These are phyloP conservation scores for Cylloceria caligata DNA, from an alignment of 2,888 invertebrate genomes.

Conservation along the genomic window DNA sequence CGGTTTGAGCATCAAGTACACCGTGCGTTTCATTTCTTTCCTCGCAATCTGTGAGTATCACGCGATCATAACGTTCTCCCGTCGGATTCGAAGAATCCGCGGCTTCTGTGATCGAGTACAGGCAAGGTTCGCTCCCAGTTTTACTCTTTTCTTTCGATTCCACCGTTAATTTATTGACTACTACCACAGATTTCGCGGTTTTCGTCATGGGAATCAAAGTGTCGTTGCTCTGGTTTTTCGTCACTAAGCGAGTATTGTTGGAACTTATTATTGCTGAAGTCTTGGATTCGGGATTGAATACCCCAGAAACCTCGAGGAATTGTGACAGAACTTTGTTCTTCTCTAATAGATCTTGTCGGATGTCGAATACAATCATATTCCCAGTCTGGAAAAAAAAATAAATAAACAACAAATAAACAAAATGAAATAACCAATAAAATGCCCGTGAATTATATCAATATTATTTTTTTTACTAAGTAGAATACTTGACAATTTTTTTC, in stretches of 20 bases:
- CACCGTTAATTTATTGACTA: slow-evolving; percentile 23
- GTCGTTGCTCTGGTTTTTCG: slow-evolving; percentile 40
- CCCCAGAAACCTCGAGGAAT: slow-evolving; percentile 79
- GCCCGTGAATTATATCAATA: neutral
- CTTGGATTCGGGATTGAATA: slow-evolving; percentile 75
- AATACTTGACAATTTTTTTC: neutral
- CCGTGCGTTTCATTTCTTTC: slow-evolving; percentile 71
- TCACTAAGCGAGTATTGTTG: slow-evolving; percentile 20
- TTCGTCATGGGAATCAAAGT: slow-evolving; percentile 13
- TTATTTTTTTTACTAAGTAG: too few species aligned
- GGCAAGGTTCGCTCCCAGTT: slow-evolving; percentile 41
- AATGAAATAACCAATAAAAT: too few species aligned
- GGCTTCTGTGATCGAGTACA: slow-evolving; percentile 60
- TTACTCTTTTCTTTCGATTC: slow-evolving; percentile 42
- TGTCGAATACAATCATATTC: slow-evolving; percentile 79
- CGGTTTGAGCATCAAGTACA: slow-evolving; percentile 72
- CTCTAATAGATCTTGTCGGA: slow-evolving; percentile 78
- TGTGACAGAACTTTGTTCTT: slow-evolving; percentile 79
- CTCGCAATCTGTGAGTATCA: slow-evolving; percentile 67
- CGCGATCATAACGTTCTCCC: slow-evolving; percentile 61
- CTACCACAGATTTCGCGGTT: slow-evolving; percentile 6
- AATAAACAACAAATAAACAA: too few species aligned
- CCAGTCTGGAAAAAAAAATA: slow-evolving; percentile 72
- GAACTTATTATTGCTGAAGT: slow-evolving; percentile 64
- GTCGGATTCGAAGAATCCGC: slow-evolving; percentile 61